These are phyloP conservation scores for Rousettus leschenaultii DNA, from an alignment of 2,113 vertebrate genomes.

Conservation along the genomic window DNA sequence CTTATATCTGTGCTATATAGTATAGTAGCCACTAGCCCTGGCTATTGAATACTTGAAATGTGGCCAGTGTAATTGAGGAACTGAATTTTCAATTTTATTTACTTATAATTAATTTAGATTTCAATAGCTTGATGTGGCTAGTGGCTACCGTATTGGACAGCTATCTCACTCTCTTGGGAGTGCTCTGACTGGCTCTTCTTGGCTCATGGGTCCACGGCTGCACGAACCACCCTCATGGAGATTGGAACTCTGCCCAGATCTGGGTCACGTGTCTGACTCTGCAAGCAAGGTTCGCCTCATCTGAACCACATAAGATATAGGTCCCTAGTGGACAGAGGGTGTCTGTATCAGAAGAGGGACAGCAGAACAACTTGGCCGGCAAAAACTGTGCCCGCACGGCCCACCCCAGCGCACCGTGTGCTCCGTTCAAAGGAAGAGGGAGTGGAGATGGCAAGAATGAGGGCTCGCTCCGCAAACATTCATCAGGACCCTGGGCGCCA, in stretches of 20 bases:
- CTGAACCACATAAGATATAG: not conserved
- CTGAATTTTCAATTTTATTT: not conserved
- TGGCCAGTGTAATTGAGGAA: not conserved
- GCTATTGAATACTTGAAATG: not conserved
- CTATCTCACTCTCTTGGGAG: not conserved
- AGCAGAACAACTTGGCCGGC: too few relatives aligned
- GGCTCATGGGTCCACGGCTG: fast-evolving
- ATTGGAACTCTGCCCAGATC: not conserved
- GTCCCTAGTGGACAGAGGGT: not conserved
- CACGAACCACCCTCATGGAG: not conserved
- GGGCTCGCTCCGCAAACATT: fast-evolving
- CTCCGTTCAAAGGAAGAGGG: too few relatives aligned
- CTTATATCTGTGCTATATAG: not conserved
- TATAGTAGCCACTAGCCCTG: too few relatives aligned
- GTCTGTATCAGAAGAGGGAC: not conserved
- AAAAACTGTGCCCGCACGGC: too few relatives aligned
- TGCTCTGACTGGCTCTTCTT: not conserved
- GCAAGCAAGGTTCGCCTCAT: not conserved
- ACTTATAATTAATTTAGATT: not conserved
- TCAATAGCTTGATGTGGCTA: not conserved
- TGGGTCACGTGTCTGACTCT: not conserved
- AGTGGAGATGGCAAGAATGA: too few relatives aligned
- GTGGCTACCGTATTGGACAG: fast-evolving
- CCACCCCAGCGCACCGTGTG: fast-evolving
- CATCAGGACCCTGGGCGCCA: fast-evolving